Evolutionary conservation across 2,888 invertebrate species (phyloP), one percentile per base, ranked within the genome.

Genomic region (Scaptomyza cyrtandrae): DNA sequence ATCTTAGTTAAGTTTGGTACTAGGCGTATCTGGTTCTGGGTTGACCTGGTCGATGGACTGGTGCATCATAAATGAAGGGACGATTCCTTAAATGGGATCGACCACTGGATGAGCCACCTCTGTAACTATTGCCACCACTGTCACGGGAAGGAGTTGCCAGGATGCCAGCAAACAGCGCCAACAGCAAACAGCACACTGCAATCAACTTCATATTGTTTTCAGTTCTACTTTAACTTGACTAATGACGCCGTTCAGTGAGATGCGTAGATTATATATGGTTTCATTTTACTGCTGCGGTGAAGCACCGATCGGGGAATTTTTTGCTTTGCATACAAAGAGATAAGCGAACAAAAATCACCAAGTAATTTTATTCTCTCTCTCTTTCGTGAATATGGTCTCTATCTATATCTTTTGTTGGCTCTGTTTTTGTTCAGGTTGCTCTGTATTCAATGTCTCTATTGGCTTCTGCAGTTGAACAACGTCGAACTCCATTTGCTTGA

Each of bases 11-110:
- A 13, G 7, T 43, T 31, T 4, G 4, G 19, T 11, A 10, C 46
- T 74, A 86, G 19, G 85, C 86, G 64, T 86, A 85, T 70, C 67
- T 82, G 0, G 85, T 86, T n/a, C 29, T 44, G 0, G 75, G 66
- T 10, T 56, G 71, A 14, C 64, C 62, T 0, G 77, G 84, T 1
- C 50, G 53, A 0, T 61, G 62, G 1, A 86, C 35, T 2, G 85
- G 86, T 0, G 85, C 31, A 48, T 86, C 85, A 29, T 81, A 84
- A 49, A 19, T 19, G 5, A 78, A 46, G 0, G 85, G 80, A 5
- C 78, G 72, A 11, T 27, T 10, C 16, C 49, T 41, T 0, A 65
- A 58, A 3, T 39, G 48, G 0, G 65, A 35, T 0, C 55, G 41
- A 10, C 37, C 37, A 6, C 24, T 24, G 24, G 24, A 24, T 24